Conservation (phyloP, 2,888 invertebrate genomes). For the Glaucopsyche alexis region DNA sequence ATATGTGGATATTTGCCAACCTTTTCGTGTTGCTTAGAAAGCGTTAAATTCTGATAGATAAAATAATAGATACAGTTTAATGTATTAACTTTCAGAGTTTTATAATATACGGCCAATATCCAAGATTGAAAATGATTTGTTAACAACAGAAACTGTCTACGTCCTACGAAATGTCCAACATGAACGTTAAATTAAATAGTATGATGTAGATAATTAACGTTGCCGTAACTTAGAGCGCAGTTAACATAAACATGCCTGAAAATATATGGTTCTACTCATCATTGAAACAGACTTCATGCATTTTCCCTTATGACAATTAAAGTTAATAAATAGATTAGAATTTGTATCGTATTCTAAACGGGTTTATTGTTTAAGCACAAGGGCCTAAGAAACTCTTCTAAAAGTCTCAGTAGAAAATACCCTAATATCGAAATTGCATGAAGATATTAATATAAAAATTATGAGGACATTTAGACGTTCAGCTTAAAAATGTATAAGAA, state of each 20-base stretch:
- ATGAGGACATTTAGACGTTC: conserved; percentile 14
- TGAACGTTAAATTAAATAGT: conserved; percentile 20
- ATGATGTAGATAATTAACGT: conserved; percentile 25
- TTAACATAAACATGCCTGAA: neutral
- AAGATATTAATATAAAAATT: conserved; percentile 44
- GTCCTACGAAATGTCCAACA: neutral
- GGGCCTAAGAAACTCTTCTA: conserved; percentile 41
- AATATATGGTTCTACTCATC: conserved; percentile 13
- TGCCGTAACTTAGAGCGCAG: conserved; percentile 26
- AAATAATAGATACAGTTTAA: conserved; percentile 6
- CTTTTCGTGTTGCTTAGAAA: neutral
- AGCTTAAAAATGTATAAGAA: conserved; percentile 16
- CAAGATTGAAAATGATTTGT: neutral
- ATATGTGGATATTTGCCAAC: neutral
- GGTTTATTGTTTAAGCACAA: conserved; percentile 35
- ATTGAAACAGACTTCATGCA: conserved; percentile 45
- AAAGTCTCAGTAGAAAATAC: conserved; percentile 42
- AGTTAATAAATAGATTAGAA: conserved; percentile 35
- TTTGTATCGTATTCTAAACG: conserved; percentile 33
- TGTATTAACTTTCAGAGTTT: conserved; percentile 18
- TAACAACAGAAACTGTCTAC: neutral
- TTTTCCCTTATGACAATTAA: conserved; percentile 42
- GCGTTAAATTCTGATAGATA: neutral
- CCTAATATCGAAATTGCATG: conserved; percentile 53
- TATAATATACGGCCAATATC: neutral